These are phyloP conservation scores for Leuciscus waleckii DNA, from an alignment of 2,797 vertebrate genomes.

Conservation along the genomic window DNA sequence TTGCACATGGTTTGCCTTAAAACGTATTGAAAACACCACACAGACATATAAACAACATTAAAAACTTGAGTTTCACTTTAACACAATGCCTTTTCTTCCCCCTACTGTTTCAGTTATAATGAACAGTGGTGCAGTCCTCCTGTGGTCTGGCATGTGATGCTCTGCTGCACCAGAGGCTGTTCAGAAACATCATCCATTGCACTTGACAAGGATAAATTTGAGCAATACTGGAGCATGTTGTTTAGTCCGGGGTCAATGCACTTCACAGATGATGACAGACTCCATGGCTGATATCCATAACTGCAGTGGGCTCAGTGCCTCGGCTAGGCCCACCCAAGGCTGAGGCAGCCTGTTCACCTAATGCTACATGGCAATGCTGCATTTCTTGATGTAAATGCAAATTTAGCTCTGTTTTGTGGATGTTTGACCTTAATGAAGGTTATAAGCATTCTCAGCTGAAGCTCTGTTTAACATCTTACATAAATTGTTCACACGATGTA, in stretches of 20 bases:
- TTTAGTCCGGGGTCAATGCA: constrained; percentile 49
- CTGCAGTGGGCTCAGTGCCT: constrained; percentile 8
- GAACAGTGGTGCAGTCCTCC: constrained; percentile 30
- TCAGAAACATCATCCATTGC: constrained; percentile 46
- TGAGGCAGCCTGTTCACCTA: neutral
- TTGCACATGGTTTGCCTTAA: no score
- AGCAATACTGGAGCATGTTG: constrained; percentile 46
- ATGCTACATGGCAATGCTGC: neutral
- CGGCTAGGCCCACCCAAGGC: constrained; percentile 8
- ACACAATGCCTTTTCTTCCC: neutral
- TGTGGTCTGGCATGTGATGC: constrained; percentile 32
- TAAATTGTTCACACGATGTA: neutral
- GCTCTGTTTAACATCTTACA: constrained; percentile 19
- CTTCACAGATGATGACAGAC: constrained; percentile 45
- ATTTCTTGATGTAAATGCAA: constrained; percentile 10
- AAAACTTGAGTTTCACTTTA: neutral
- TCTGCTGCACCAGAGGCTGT: constrained; percentile 34
- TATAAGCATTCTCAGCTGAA: neutral
- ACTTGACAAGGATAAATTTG: constrained; percentile 48
- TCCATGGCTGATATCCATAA: constrained; percentile 23
- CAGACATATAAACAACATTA: neutral
- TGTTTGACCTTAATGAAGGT: constrained; percentile 20
- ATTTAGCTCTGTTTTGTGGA: constrained; percentile 7
- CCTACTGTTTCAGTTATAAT: constrained; percentile 13
- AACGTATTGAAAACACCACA: neutral